Percentiles rank a stretch among this genome's conserved stretches.
These are phyloP conservation scores for Rattus norvegicus DNA, from an alignment of 2,113 vertebrate genomes.

Conservation along the genomic window DNA sequence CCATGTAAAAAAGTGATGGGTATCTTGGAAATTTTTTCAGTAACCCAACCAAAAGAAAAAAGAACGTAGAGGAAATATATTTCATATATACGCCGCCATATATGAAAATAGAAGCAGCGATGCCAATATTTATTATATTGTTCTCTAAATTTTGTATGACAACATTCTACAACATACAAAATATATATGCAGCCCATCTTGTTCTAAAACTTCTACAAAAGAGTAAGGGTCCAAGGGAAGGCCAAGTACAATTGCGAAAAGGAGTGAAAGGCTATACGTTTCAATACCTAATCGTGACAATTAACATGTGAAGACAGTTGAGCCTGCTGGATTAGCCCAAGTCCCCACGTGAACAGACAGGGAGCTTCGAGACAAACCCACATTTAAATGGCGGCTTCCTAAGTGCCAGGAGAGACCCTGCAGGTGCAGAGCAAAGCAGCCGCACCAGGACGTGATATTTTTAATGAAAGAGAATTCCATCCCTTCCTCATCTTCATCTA, in stretches of 20 bases:
- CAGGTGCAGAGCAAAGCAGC: not conserved
- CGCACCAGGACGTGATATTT: not conserved
- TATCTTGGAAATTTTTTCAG: not conserved
- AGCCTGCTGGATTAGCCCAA: not conserved
- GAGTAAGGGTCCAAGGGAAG: not conserved
- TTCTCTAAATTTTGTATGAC: not conserved
- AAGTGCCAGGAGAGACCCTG: not conserved
- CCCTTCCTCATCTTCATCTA: not conserved
- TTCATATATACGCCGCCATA: not conserved
- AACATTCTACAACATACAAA: not conserved
- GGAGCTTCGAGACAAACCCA: not conserved
- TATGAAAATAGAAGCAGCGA: not conserved
- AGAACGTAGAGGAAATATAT: not conserved
- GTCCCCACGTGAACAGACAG: not conserved
- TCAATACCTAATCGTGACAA: not conserved
- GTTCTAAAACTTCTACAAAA: constrained; percentile 15
- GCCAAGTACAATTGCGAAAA: not conserved
- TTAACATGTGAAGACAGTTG: not conserved
- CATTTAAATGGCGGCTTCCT: not conserved
- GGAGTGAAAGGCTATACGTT: not conserved
- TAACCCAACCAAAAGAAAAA: not conserved
- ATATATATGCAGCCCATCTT: not conserved
- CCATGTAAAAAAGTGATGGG: not conserved
- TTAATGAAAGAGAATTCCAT: constrained; percentile 28
- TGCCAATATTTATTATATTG: not conserved